phyloP scores from a whole-genome alignment of 2,888 invertebrate genomes.

The Drosophila birchii region DNA sequence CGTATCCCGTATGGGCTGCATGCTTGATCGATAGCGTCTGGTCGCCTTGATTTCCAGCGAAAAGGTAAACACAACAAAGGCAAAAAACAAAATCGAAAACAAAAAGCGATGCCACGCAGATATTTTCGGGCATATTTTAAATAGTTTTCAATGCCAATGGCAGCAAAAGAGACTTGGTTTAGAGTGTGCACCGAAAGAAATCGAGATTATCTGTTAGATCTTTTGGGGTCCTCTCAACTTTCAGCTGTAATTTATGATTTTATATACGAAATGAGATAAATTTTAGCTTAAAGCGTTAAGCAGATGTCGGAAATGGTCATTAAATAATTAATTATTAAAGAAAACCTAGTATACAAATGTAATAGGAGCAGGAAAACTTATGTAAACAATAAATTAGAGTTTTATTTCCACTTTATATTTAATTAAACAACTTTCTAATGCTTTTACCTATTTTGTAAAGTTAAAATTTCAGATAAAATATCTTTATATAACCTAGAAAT shows the following conservation, averaged over 20 bases:
- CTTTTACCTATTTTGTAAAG: too few species aligned
- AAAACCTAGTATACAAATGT: too few species aligned
- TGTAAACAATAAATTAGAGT: background rate
- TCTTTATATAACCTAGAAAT: background rate
- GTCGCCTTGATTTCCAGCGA: conserved; percentile 60
- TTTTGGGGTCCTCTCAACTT: conserved; percentile 38
- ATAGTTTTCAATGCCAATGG: conserved; percentile 76
- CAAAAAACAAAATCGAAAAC: conserved; percentile 46
- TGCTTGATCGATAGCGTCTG: conserved; percentile 74
- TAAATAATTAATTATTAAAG: background rate
- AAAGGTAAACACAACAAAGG: conserved; percentile 55
- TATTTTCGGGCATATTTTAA: conserved; percentile 64
- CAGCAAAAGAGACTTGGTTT: conserved; percentile 30
- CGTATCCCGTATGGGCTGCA: conserved; percentile 58
- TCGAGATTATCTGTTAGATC: conserved; percentile 7
- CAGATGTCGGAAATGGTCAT: background rate
- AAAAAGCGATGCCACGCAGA: conserved; percentile 64
- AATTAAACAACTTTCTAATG: background rate
- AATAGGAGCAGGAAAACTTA: background rate
- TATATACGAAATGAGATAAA: background rate
- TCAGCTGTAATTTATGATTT: conserved; percentile 1
- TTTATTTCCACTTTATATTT: background rate
- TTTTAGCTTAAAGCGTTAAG: background rate
- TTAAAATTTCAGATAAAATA: fast-evolving
- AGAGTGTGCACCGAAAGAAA: conserved; percentile 25